Evolutionary conservation across 2,888 invertebrate species (phyloP).

Genomic region (Dicranocentrus wangi): DNA sequence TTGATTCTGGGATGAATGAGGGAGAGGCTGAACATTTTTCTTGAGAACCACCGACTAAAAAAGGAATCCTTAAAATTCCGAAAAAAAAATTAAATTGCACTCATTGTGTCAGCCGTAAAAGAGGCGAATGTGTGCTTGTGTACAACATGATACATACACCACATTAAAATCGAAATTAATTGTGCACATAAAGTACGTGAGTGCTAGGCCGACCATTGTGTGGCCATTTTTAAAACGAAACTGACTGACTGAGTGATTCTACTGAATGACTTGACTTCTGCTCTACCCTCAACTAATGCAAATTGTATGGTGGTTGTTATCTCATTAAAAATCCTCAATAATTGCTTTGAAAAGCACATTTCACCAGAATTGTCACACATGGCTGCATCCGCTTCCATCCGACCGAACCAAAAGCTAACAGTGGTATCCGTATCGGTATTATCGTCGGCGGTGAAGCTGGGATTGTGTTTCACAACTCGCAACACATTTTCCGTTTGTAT

Average conservation of each 20-base stretch:
- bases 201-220: neutral
- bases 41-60: neutral
- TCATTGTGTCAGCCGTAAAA: constrained; percentile 12
- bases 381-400: constrained; percentile 39
- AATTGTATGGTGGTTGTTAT: constrained; percentile 47
- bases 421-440: neutral
- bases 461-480: constrained; percentile 7
- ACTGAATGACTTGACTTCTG: constrained; percentile 17
- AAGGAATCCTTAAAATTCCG: constrained; percentile 6
- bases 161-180: too few relatives aligned
- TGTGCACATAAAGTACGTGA: too few relatives aligned
- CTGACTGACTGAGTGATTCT: neutral
- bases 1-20: constrained; percentile 3
- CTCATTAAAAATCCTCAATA: constrained; percentile 52
- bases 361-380: constrained; percentile 62
- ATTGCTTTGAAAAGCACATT: constrained; percentile 58
- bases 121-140: neutral
- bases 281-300: constrained; percentile 25
- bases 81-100: neutral
- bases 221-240: neutral
- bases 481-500: constrained; percentile 31
- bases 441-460: neutral
- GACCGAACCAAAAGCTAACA: neutral
- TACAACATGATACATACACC: neutral
- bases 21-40: constrained; percentile 14